Evolutionary conservation across 2,888 invertebrate genomes (phyloP), one percentile per base, ranked within the genome.

Genomic region (Lycaena phlaeas): DNA sequence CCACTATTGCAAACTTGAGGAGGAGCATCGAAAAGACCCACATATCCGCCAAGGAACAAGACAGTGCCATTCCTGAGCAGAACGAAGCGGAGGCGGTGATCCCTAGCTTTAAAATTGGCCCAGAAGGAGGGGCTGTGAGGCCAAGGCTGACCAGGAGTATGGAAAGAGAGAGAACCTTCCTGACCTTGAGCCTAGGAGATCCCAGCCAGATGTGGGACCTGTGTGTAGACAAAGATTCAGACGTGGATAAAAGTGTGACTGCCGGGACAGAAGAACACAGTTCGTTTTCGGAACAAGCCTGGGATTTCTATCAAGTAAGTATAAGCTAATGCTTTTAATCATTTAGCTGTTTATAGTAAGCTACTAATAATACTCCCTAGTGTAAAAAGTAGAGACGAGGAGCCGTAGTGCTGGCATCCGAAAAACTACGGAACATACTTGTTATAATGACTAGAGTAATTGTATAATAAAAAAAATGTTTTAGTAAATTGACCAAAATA

Each of bases 291-390:
- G 96, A 96, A 70, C 93, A 94, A 58, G 95, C 95, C 36, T 97
- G 97, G 97, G 97, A 97, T 74, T 94, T 93, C 74, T 97, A 96
- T 86, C 96, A 94, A 89, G 94, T 93, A 59, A 46, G 59, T 14
- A 25, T 11, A 2, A n/a, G 1, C 5, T 40, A 4, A n/a, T n/a
- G n/a, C n/a, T n/a, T n/a, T n/a, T n/a, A n/a, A n/a, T n/a, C n/a
- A n/a, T n/a, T n/a, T n/a, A n/a, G n/a, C n/a, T n/a, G n/a, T n/a
- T n/a, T n/a, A n/a, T n/a, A n/a, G n/a, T n/a, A n/a, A n/a, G n/a
- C n/a, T n/a, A n/a, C n/a, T n/a, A n/a, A n/a, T n/a, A n/a, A n/a
- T n/a, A n/a, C n/a, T n/a, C n/a, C n/a, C n/a, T n/a, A n/a, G n/a
- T n/a, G n/a, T n/a, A n/a, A n/a, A n/a, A n/a, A n/a, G n/a, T n/a